Evolutionary conservation across 2,888 invertebrate genomes (phyloP), one percentile per base, ranked within the genome.

Genomic region (Labia minor): DNA sequence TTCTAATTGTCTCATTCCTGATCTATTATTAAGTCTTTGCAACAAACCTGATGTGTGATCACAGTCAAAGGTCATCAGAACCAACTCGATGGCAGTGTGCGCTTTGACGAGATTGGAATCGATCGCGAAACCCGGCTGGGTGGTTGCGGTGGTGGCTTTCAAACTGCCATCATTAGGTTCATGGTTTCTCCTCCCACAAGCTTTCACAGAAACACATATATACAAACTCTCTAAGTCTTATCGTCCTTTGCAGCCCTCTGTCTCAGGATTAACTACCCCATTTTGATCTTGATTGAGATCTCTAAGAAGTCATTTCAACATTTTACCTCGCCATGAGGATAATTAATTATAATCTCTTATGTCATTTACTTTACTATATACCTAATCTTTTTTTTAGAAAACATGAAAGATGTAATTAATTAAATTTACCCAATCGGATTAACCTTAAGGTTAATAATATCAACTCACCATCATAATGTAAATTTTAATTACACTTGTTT

Each of bases 121-220:
- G 49, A 49, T 49, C 49, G 49, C 49, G 49, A 14, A 49, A 4
- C 26, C 26, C 26, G 49, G 49, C n/a, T 16, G 49, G 49, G 49
- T 49, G 49, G 49, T 16, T 11, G 49, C 49, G 49, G 49, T 16
- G 49, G 49, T 14, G 49, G 49, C 49, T 49, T 49, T 49, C 49
- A 49, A 49, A 49, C 49, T 49, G 49, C n/a, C 49, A 49, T 49
- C 49, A 49, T 49, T 49, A 49, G 49, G 49, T 49, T 68, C 69
- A 61, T 66, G 65, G 65, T 71, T 68, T 64, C 69, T 26, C 65
- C 66, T 33, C 64, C 19, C 65, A 20, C 19, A 19, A 37, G 63
- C 64, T 61, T 61, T 68, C 67, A 19, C 68, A 63, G 33, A 62
- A 64, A 62, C 61, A 67, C 65, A 65, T 65, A 65, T 26, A 16